Conservation (phyloP, 2,888 invertebrate genomes). For the Melanargia galathea region DNA sequence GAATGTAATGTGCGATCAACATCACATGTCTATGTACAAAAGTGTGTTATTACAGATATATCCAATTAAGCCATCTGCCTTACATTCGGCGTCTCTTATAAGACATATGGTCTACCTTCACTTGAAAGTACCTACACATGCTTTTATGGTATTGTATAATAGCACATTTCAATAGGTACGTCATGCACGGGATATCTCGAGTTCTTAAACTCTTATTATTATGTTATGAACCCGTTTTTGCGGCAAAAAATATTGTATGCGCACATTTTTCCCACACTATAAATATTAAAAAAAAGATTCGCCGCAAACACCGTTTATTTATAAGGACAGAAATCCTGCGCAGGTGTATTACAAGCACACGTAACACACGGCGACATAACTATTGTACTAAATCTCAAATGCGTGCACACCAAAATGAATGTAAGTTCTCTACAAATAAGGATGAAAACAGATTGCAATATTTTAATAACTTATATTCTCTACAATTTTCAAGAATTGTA, state of each 20-base stretch:
- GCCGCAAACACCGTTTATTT: conserved; percentile 55
- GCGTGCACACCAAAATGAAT: conserved; percentile 18
- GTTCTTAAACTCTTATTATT: conserved; percentile 25
- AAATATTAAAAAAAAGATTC: conserved; percentile 49
- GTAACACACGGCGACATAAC: conserved; percentile 6
- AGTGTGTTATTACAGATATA: conserved; percentile 5
- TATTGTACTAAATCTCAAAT: conserved; percentile 13
- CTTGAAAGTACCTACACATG: conserved; percentile 2
- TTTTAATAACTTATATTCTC: conserved; percentile 29
- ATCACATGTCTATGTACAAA: background rate
- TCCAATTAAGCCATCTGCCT: conserved; percentile 15
- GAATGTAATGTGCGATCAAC: background rate
- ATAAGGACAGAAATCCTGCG: conserved; percentile 50
- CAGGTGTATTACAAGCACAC: conserved; percentile 57
- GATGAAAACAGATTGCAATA: conserved; percentile 9
- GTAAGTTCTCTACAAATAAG: background rate
- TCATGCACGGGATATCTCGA: background rate
- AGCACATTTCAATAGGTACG: conserved; percentile 11
- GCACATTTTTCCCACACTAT: conserved; percentile 60
- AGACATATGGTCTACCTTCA: conserved; percentile 12
- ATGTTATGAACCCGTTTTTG: conserved; percentile 41
- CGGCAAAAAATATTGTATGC: conserved; percentile 43
- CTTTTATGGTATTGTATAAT: conserved; percentile 19
- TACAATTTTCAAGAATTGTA: conserved; percentile 59
- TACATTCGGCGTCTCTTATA: background rate